Evolutionary conservation across 1,140 invertebrate species (phyloP).

Genomic region (Parapsyche elsis): DNA sequence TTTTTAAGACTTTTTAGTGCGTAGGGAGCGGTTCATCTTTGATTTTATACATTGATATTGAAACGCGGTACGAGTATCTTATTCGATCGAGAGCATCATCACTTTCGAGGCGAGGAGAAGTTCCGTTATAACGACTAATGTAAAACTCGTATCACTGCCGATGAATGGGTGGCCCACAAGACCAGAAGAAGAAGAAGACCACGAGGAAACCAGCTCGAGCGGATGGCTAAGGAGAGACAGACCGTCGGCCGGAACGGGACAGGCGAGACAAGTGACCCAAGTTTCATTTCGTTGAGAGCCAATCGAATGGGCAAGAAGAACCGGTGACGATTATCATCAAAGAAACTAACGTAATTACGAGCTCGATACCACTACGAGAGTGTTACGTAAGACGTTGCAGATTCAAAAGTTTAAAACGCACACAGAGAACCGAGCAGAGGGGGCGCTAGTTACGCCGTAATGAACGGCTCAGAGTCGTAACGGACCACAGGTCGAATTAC

Average conservation of each 20-base stretch:
- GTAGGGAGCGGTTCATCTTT: too few species aligned
- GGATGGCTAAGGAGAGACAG: neutral
- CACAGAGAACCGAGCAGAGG: too few species aligned
- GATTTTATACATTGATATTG: neutral
- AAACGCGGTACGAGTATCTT: neutral
- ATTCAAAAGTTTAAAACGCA: too few species aligned
- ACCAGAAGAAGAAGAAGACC: neutral
- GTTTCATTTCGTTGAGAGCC: constrained; percentile 10
- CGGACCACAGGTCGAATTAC: too few species aligned
- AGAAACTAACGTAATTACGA: neutral
- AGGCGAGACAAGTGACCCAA: neutral
- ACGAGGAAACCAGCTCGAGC: neutral
- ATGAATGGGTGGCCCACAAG: constrained; percentile 20
- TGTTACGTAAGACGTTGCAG: neutral
- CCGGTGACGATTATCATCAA: neutral
- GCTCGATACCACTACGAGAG: neutral
- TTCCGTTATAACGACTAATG: neutral
- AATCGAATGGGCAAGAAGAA: neutral
- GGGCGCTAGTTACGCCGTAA: too few species aligned
- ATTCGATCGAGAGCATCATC: neutral
- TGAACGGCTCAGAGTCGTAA: too few species aligned
- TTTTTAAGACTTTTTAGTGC: too few species aligned
- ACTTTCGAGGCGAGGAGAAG: constrained; percentile 13
- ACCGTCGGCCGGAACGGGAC: neutral
- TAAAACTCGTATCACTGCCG: constrained; percentile 16